Evolutionary conservation across 2,888 invertebrate species (phyloP).

Genomic region (Steinernema carpocapsae): DNA sequence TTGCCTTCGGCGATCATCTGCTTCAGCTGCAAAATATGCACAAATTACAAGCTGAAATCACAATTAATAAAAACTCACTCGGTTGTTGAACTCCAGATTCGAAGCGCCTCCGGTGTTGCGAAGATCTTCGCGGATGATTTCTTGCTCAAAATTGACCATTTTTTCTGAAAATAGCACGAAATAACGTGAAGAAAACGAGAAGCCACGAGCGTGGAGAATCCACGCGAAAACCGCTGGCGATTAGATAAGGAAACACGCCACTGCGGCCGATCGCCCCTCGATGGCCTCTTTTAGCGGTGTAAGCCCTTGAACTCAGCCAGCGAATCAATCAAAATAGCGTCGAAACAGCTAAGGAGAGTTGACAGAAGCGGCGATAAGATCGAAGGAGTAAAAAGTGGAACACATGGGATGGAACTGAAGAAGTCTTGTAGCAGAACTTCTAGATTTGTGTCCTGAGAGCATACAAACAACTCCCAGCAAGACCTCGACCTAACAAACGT

Average conservation of each 20-base stretch:
- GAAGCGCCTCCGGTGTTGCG: background rate
- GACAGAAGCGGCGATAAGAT: too few relatives aligned
- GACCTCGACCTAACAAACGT: too few relatives aligned
- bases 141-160: background rate
- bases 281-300: too few relatives aligned
- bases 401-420: too few relatives aligned
- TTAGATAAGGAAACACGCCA: background rate
- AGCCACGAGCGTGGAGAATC: background rate
- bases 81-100: slow-evolving; percentile 22
- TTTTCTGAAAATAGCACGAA: background rate
- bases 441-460: too few relatives aligned
- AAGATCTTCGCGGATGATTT: slow-evolving; percentile 22
- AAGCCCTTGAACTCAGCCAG: too few relatives aligned
- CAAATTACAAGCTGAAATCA: background rate
- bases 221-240: background rate
- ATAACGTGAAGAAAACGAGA: background rate
- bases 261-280: background rate
- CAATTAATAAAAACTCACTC: background rate
- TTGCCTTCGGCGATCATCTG: slow-evolving; percentile 61
- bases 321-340: too few relatives aligned
- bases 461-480: too few relatives aligned
- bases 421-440: too few relatives aligned
- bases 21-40: slow-evolving; percentile 49
- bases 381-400: too few relatives aligned
- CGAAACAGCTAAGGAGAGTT: too few relatives aligned